Percentiles rank a stretch among this genome's conserved stretches.
Evolutionary conservation across 1,140 invertebrate species (phyloP).

Genomic region (Aethina tumida): DNA sequence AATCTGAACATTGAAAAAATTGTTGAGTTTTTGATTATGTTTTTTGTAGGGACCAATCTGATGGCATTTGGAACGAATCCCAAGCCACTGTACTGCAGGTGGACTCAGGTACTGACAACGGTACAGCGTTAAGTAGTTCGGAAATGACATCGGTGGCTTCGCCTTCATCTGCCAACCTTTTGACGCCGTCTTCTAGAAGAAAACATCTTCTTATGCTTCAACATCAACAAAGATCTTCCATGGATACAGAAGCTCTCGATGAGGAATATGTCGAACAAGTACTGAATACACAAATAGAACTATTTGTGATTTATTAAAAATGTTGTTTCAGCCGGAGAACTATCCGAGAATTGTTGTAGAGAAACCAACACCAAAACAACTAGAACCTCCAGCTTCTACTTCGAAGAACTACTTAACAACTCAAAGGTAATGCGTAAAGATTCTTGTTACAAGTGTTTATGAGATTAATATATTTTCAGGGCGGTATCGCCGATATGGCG

Average conservation of each 20-base stretch:
- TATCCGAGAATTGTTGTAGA: constrained; percentile 19
- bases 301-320: background rate
- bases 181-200: constrained; percentile 65
- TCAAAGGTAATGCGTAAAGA: too few relatives aligned
- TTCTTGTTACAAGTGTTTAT: too few relatives aligned
- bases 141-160: constrained; percentile 48
- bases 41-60: constrained; percentile 60
- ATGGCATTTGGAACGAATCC: constrained; percentile 79
- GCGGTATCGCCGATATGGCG: constrained; percentile 4
- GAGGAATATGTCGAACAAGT: constrained; percentile 54
- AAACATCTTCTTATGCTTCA: constrained; percentile 65
- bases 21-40: constrained; percentile 3
- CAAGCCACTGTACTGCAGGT: constrained; percentile 71
- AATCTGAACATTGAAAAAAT: constrained; percentile 1
- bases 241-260: constrained; percentile 69
- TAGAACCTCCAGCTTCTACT: constrained; percentile 9
- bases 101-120: constrained; percentile 55
- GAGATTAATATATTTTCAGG: too few relatives aligned
- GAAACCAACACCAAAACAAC: constrained; percentile 9
- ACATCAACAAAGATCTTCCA: constrained; percentile 72
- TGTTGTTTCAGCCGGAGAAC: constrained; percentile 5
- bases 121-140: constrained; percentile 47
- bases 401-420: constrained; percentile 7
- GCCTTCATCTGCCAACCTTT: constrained; percentile 44
- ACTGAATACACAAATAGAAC: background rate